Percentiles rank a stretch among this genome's conserved stretches.
phyloP scores from a whole-genome alignment of 2,113 vertebrate genomes.

The Platysteira castanea region DNA sequence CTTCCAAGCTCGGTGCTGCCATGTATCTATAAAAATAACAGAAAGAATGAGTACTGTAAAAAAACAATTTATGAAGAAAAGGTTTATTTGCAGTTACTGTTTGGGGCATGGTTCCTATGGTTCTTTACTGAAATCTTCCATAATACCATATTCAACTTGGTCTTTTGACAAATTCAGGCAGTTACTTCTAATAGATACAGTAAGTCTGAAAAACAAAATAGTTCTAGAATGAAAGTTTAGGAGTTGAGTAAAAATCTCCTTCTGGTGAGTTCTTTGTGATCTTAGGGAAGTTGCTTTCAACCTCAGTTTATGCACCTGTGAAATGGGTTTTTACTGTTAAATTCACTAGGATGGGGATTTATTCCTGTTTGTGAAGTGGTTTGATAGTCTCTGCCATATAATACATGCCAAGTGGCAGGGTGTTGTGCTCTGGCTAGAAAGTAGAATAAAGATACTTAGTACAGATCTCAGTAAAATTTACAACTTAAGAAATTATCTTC shows the following conservation, averaged over 20 bases:
- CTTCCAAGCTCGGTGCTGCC: background rate
- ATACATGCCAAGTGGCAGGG: background rate
- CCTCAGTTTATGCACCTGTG: slow-evolving; percentile 14
- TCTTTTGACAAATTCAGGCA: background rate
- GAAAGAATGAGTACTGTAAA: background rate
- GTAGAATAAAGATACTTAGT: background rate
- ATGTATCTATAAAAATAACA: background rate
- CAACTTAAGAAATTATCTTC: background rate
- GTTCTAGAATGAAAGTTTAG: background rate
- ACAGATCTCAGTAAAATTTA: background rate
- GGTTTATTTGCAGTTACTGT: background rate
- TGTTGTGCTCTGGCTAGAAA: background rate
- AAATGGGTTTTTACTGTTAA: slow-evolving; percentile 7
- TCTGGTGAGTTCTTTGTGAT: background rate
- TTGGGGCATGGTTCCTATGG: background rate
- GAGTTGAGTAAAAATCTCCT: background rate
- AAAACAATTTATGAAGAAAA: background rate
- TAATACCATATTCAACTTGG: background rate
- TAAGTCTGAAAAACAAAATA: background rate
- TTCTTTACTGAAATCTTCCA: background rate
- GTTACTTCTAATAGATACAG: background rate
- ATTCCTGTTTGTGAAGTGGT: background rate
- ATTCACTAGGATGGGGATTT: background rate
- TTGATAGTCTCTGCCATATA: background rate
- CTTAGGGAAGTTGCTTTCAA: background rate